Percentiles rank a stretch among this genome's conserved stretches.
These are phyloP conservation scores for Chaetogeoica ovagalla DNA, from an alignment of 2,888 invertebrate genomes.

Conservation along the genomic window DNA sequence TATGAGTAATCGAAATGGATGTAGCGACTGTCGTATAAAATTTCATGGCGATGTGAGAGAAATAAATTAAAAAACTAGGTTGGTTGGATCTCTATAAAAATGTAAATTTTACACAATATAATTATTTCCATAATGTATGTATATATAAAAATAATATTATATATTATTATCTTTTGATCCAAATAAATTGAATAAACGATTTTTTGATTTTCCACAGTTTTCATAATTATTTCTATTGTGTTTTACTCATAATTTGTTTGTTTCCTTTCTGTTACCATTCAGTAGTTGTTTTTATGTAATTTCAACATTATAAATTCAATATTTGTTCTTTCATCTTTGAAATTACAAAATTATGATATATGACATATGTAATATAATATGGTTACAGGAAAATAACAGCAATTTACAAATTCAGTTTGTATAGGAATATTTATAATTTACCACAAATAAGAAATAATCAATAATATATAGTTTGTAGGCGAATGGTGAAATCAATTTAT, in stretches of 20 bases:
- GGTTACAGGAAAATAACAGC: not conserved
- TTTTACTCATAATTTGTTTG: not conserved
- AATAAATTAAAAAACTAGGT: too few species aligned
- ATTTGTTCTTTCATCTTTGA: not conserved
- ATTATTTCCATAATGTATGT: too few species aligned
- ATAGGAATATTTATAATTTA: slow-evolving; percentile 7
- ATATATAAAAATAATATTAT: too few species aligned
- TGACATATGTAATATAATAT: not conserved
- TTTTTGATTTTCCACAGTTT: not conserved
- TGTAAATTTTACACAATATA: too few species aligned
- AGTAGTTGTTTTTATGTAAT: not conserved
- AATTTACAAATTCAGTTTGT: not conserved
- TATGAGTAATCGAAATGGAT: too few species aligned
- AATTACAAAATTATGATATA: not conserved
- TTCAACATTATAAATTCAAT: not conserved
- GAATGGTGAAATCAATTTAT: not conserved
- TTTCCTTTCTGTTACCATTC: not conserved
- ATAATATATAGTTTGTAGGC: not conserved
- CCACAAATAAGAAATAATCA: not conserved
- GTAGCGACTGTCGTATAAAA: too few species aligned
- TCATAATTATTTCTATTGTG: not conserved
- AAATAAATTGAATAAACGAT: not conserved
- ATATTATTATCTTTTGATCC: not conserved
- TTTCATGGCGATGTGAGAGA: too few species aligned
- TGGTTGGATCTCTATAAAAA: too few species aligned